phyloP scores from a whole-genome alignment of 2,888 invertebrate genomes.

The Drosophila niveifrons region DNA sequence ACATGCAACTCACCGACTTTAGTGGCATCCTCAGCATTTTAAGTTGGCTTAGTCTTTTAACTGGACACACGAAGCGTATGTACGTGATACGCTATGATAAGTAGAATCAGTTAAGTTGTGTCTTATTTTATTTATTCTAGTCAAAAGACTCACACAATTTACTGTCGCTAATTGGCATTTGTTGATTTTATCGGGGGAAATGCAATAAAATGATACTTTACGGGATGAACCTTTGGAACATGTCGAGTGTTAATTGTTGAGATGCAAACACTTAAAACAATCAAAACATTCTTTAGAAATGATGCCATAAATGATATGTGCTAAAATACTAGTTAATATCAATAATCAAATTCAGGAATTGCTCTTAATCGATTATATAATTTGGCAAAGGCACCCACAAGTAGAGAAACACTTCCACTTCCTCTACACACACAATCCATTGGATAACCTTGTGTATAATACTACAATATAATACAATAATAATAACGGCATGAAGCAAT shows the following conservation, averaged over 20 bases:
- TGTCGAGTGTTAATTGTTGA: conserved; percentile 16
- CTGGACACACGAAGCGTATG: conserved; percentile 26
- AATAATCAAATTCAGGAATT: conserved; percentile 8
- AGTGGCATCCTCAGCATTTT: conserved; percentile 20
- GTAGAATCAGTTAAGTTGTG: conserved; percentile 26
- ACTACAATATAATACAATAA: conserved; percentile 49
- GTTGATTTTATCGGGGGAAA: conserved; percentile 49
- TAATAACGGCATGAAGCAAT: conserved; percentile 75
- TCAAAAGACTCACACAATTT: conserved; percentile 42
- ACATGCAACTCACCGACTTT: conserved; percentile 39
- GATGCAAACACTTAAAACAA: neutral
- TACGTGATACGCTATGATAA: conserved; percentile 43
- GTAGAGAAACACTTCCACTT: conserved; percentile 56
- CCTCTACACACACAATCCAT: conserved; percentile 63
- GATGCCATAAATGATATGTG: conserved; percentile 1
- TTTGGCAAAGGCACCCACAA: conserved; percentile 39
- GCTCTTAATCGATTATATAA: conserved; percentile 15
- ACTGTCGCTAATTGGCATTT: conserved; percentile 63
- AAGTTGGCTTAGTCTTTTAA: conserved; percentile 7
- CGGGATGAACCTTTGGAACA: conserved; percentile 44
- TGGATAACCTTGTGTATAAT: conserved; percentile 65
- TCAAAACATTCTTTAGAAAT: neutral
- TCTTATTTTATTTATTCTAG: conserved; percentile 9
- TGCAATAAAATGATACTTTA: conserved; percentile 44
- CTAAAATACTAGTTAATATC: neutral